Percentiles rank a stretch among this genome's conserved stretches.
phyloP scores from a whole-genome alignment of 2,113 vertebrate genomes.

The Syngnathoides biaculeatus region DNA sequence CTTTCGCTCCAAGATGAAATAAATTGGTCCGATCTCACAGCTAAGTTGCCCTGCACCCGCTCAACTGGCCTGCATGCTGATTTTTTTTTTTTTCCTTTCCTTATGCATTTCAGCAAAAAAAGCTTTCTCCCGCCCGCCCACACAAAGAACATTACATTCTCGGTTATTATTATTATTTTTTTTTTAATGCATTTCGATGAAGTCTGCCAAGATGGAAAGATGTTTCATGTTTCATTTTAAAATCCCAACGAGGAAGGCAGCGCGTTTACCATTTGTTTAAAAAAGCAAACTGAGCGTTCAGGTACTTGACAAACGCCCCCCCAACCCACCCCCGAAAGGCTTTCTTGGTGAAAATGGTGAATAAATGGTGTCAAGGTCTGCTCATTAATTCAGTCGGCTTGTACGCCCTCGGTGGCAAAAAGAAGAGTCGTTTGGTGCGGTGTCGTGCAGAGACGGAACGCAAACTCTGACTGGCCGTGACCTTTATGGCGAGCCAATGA shows the following conservation, averaged over 20 bases:
- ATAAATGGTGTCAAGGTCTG: conserved; percentile 45
- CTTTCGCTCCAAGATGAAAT: neutral
- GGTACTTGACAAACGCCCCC: neutral
- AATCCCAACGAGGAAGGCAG: neutral
- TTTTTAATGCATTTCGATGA: neutral
- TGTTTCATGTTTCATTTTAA: neutral
- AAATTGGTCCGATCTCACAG: neutral
- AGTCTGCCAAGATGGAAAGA: neutral
- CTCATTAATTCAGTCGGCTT: conserved; percentile 47
- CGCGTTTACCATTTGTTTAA: neutral
- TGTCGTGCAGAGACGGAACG: conserved; percentile 19
- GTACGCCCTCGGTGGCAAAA: conserved; percentile 38
- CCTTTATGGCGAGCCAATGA: conserved; percentile 37
- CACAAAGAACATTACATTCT: neutral
- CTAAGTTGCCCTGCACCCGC: neutral
- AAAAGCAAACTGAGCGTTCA: neutral
- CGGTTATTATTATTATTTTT: neutral
- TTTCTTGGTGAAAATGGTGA: conserved; percentile 6
- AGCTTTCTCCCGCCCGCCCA: neutral
- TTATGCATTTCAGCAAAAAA: neutral
- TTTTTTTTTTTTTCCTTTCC: neutral
- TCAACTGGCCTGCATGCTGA: neutral
- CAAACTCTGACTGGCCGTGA: conserved; percentile 48
- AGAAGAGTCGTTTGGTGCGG: neutral
- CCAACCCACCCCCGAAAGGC: too few species aligned